Evolutionary conservation across 1,140 invertebrate species (phyloP), one percentile per base, ranked within the genome.

Genomic region (Pogonomyrmex californicus): DNA sequence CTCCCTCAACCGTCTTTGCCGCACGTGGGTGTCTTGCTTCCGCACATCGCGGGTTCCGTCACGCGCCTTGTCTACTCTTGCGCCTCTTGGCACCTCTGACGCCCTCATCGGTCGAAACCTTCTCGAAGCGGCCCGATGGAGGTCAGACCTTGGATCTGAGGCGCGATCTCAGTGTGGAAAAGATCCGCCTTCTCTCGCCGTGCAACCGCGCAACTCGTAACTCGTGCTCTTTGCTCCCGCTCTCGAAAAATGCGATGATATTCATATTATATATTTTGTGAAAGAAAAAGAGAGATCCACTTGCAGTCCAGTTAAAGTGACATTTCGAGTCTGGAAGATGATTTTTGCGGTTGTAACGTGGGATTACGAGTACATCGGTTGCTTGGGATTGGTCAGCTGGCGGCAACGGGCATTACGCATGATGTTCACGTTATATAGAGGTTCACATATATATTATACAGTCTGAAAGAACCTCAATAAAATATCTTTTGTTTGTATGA

Each of bases 111-210:
- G 79, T 49, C 82, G 73, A 75, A 90, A 87, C 79, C 89, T 90
- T 85, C 89, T 90, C 88, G 88, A 87, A 85, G 44, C 86, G 68
- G 79, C 86, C 78, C 33, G 56, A 85, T 86, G 77, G 88, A 90
- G 86, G 89, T 81, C 89, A 90, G 88, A 90, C 89, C 89, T 90
- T 90, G 89, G 89, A 90, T 79, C 65, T 58, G 44, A 87, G 56
- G 63, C 58, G 78, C 58, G 38, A 54, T 41, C 58, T 58, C 23
- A 23, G 85, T 77, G 78, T 77, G 78, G 88, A 87, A 89, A 87
- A 89, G 81, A 87, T 90, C 86, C 88, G 41, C 56, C 88, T 85
- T 76, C 73, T 62, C 76, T 85, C 10, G 62, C 33, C 5, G 23
- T 23, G 23, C 78, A 33, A 33, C 47, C 51, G n/a, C 77, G 41